Evolutionary conservation across 2,113 vertebrate species (phyloP), one percentile per base, ranked within the genome.

Genomic region (Esox niger): DNA sequence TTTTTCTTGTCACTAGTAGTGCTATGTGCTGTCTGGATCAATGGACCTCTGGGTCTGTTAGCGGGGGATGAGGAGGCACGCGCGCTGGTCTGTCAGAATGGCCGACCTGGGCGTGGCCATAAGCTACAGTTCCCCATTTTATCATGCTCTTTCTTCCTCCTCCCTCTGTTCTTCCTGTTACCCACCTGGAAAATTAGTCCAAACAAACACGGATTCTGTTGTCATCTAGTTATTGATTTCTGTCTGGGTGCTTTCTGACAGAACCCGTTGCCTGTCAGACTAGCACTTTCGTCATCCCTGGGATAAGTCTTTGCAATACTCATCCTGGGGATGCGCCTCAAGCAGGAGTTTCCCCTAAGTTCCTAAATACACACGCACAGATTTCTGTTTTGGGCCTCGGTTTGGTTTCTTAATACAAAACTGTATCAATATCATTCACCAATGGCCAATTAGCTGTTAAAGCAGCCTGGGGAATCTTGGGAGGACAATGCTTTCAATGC

Each of bases 171-270:
- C 23, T 63, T 49, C 62, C 77, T 32, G 31, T 60, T 54, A 73
- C 25, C 47, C 68, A 81, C 79, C 82, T 81, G 64, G 78, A 78
- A 74, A 74, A 60, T 7, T 73, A 78, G 74, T 82, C 70, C 76
- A 79, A 87, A 85, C 78, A 79, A 81, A 77, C 73, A 30, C 73
- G 62, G 75, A 75, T 74, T n/a, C n/a, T n/a, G n/a, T n/a, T n/a
- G n/a, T n/a, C n/a, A n/a, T n/a, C n/a, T n/a, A n/a, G n/a, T n/a
- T n/a, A n/a, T n/a, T n/a, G n/a, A n/a, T n/a, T n/a, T n/a, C n/a
- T n/a, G n/a, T n/a, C n/a, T n/a, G n/a, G 33, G 33, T 13, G 35
- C 35, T 38, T 38, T 38, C 9, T 13, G 35, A 38, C 35, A 38
- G 35, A 38, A 13, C 13, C 35, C 2, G 13, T 38, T 38, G 35